Evolutionary conservation across 2,888 invertebrate species (phyloP), one percentile per base, ranked within the genome.

Genomic region (Phanerotoma sp.): DNA sequence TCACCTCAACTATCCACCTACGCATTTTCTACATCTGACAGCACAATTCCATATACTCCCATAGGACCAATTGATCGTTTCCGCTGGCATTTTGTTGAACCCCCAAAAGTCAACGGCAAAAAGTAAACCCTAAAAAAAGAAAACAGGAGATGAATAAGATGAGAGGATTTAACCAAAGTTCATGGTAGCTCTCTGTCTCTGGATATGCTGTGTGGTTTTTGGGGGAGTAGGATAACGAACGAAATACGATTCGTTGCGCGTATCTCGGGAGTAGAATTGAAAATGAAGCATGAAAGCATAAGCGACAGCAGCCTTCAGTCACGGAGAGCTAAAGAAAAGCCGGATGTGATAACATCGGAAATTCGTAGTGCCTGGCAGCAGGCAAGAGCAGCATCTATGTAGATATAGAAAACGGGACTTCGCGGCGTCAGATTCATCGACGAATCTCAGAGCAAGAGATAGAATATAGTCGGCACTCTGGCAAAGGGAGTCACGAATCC

Each of bases 401-500:
- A 30, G 38, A 11, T n/a, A 38, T 47, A 47, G 41, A 47, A 37
- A 37, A 46, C 51, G 44, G 62, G 20, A 42, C 25, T 20, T 45
- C 37, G 46, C 46, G 33, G 25, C 42, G 37, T 35, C 42, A 49
- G 50, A 41, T 46, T 54, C 53, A 54, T 57, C 57, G 54, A 15
- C 54, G 51, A 46, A 46, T 30, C 48, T n/a, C 54, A 50, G 47
- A 57, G 22, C 18, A 38, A 33, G 15, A 50, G 41, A 42, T 21
- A 41, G 22, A 35, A 42, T 40, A 40, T 28, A 47, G 60, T 61
- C 58, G 60, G 57, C 60, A 54, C 45, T 18, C 30, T 50, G 15
- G 62, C 61, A 64, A 66, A 65, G 62, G 56, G 56, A 59, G 52
- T 60, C 62, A 58, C 57, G 60, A 56, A 62, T 60, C 60, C 60